Conservation (phyloP, 2,888 invertebrate genomes). For the Cylloceria caligata region DNA sequence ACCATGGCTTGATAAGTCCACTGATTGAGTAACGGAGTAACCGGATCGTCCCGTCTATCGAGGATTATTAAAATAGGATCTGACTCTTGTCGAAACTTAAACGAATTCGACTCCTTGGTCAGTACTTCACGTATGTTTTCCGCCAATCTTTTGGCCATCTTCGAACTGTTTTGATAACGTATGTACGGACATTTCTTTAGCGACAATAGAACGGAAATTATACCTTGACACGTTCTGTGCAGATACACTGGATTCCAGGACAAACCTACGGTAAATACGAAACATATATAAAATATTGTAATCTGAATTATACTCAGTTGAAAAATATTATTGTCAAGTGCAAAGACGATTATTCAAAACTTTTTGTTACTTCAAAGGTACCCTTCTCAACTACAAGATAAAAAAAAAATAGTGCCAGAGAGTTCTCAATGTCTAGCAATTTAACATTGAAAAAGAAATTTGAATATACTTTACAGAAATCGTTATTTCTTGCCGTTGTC, state of each 20-base stretch:
- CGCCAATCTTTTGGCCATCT: constrained; percentile 93
- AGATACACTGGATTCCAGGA: constrained; percentile 92
- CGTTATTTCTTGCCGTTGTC: too few species aligned
- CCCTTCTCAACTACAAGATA: too few species aligned
- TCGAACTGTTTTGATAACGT: constrained; percentile 94
- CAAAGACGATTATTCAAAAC: too few species aligned
- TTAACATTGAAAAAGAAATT: too few species aligned
- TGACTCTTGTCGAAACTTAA: constrained; percentile 93
- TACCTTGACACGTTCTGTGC: constrained; percentile 93
- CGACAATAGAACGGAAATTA: constrained; percentile 94
- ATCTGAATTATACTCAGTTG: background rate
- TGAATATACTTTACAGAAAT: too few species aligned
- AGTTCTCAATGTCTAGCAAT: too few species aligned
- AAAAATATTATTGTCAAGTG: too few species aligned
- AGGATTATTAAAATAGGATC: constrained; percentile 94
- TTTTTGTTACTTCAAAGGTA: too few species aligned
- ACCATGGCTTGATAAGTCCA: constrained; percentile 99
- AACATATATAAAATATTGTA: background rate
- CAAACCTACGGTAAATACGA: constrained; percentile 84
- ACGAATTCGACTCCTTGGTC: constrained; percentile 94
- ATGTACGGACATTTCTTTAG: constrained; percentile 96
- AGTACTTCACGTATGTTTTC: constrained; percentile 94
- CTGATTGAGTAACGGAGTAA: constrained; percentile 97
- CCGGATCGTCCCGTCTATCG: constrained; percentile 97
- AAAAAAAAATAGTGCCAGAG: too few species aligned